Evolutionary conservation across 2,113 vertebrate species (phyloP).

Genomic region (Puffinus mauretanicus): DNA sequence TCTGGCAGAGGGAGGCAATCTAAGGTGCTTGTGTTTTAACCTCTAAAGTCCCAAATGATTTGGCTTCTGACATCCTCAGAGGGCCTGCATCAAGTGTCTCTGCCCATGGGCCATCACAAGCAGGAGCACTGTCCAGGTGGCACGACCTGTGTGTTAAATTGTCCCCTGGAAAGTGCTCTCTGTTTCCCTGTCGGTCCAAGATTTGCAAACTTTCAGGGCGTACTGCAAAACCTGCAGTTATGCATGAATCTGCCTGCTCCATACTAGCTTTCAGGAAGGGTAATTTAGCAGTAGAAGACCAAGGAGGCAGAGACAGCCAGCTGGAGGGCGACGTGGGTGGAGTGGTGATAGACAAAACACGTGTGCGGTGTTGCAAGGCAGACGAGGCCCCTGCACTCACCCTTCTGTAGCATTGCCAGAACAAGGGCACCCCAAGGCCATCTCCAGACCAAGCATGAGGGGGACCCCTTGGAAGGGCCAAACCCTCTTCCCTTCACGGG

Average conservation of each 20-base stretch:
- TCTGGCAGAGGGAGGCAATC: neutral
- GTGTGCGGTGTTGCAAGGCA: fast-evolving
- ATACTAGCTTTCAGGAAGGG: neutral
- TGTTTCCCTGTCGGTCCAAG: neutral
- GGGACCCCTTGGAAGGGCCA: neutral
- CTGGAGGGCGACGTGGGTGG: neutral
- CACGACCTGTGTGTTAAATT: neutral
- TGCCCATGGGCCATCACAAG: neutral
- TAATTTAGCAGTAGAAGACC: neutral
- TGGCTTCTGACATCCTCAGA: neutral
- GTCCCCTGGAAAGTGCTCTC: neutral
- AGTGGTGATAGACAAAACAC: fast-evolving
- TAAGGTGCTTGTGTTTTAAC: neutral
- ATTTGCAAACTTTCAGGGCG: neutral
- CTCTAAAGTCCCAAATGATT: neutral
- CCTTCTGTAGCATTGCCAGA: neutral
- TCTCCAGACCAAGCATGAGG: neutral
- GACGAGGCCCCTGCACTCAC: neutral
- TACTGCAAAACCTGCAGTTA: neutral
- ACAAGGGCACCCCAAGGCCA: neutral
- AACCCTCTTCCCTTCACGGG: neutral
- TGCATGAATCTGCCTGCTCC: neutral
- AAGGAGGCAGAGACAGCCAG: neutral
- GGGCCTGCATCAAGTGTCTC: neutral
- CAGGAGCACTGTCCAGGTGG: neutral